Evolutionary conservation across 2,888 invertebrate species (phyloP), one percentile per base, ranked within the genome.

Genomic region (Aspidiotus rigidus): DNA sequence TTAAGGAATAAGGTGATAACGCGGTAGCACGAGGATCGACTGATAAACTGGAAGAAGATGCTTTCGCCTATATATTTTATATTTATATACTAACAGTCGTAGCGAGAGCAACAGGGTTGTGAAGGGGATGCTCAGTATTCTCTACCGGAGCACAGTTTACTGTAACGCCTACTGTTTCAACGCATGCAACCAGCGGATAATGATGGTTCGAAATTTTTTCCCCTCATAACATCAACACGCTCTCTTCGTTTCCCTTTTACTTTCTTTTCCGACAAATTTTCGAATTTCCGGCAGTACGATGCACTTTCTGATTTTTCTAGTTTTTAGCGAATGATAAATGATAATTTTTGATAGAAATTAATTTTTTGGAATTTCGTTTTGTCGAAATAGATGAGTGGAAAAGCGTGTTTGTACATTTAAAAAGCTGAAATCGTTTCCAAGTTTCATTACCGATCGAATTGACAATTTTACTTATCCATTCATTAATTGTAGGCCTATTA

Each of bases 21-120:
- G 28, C 28, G 59, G 49, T 66, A 44, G 66, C 56, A 44, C 66
- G 59, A 56, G 57, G 49, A 28, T 28, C 28, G 28, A 57, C 66
- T 66, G 66, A 66, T 66, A 66, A 66, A 66, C 66, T 66, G 44
- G 59, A 66, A 57, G 56, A 66, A 66, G 66, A 56, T 66, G 28
- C 57, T 59, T 59, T 57, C 66, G 44, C 39, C 66, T 66, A 57
- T 66, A 66, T 66, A 66, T 28, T 28, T 11, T 59, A 66, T 66
- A 66, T 66, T 59, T 57, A 57, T 28, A 17, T n/a, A 59, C n/a
- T n/a, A n/a, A n/a, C 16, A 16, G 44, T 28, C 28, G 28, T 28
- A 28, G 28, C 28, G 28, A 28, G 28, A 28, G 28, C 28, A 40
- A 44, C 49, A 59, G 57, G 66, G 66, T 17, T 53, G 49, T 56